Percentiles rank a stretch among this genome's conserved stretches.
phyloP scores from a whole-genome alignment of 30 jellyfish, hydroid and myxozoan species.

The Turritopsis dohrnii region DNA sequence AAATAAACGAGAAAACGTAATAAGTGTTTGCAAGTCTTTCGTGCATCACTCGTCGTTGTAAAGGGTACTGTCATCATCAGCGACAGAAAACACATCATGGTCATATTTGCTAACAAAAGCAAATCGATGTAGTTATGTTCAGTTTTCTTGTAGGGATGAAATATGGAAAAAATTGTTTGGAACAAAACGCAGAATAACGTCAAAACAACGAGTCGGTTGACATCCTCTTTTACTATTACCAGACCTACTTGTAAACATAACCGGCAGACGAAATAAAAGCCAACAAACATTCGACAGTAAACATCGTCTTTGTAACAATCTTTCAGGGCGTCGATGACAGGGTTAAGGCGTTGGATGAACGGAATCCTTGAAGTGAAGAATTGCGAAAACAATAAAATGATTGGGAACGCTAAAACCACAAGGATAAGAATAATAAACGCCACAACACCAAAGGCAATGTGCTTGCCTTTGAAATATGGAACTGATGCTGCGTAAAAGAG shows the following conservation, averaged over 20 bases:
- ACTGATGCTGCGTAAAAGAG: conserved; percentile 51
- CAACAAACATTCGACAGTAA: conserved; percentile 55
- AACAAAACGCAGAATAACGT: conserved; percentile 47
- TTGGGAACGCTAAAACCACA: conserved; percentile 57
- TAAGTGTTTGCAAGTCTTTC: background rate
- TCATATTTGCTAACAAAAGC: conserved; percentile 47
- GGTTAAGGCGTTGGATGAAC: conserved; percentile 46
- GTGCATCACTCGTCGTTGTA: conserved; percentile 34
- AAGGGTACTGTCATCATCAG: conserved; percentile 58
- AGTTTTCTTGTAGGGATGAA: conserved; percentile 72
- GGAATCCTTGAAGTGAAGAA: conserved; percentile 36
- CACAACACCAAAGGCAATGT: conserved; percentile 40
- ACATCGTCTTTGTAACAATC: conserved; percentile 48
- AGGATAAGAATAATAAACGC: conserved; percentile 54
- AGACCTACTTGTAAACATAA: conserved; percentile 40
- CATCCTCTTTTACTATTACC: conserved; percentile 43
- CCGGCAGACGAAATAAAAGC: conserved; percentile 73
- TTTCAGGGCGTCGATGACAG: conserved; percentile 52
- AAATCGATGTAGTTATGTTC: conserved; percentile 73
- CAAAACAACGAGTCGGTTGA: conserved; percentile 53
- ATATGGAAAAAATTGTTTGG: conserved; percentile 56
- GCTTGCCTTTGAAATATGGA: conserved; percentile 44
- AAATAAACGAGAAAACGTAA: conserved; percentile 43
- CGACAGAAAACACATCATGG: conserved; percentile 53
- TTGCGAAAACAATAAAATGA: conserved; percentile 64